Percentiles rank a stretch among this genome's conserved stretches.
Evolutionary conservation across 2,797 vertebrate species (phyloP).

Genomic region (Clarias pachynema): DNA sequence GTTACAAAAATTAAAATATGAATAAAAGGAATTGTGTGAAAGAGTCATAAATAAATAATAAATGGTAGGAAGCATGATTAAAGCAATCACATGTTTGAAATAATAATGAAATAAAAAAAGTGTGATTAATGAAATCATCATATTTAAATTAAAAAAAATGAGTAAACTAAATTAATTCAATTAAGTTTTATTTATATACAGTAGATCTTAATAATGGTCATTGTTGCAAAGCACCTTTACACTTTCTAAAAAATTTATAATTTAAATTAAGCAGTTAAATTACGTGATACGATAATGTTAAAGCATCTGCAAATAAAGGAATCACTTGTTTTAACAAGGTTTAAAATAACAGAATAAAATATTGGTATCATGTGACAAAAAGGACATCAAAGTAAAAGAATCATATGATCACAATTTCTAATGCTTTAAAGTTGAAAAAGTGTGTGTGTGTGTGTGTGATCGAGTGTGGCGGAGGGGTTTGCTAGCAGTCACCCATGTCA

Average conservation of each 20-base stretch:
- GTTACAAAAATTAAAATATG: neutral
- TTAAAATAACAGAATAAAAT: neutral
- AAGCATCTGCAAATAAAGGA: neutral
- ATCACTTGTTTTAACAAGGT: neutral
- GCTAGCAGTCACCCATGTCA: neutral
- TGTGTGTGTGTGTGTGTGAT: neutral
- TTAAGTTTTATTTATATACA: too few species aligned
- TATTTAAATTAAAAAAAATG: neutral
- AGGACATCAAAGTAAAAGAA: neutral
- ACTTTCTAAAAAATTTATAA: too few species aligned
- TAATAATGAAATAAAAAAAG: neutral
- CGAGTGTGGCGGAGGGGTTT: neutral
- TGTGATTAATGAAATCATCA: neutral
- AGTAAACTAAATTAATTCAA: neutral
- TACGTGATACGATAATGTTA: neutral
- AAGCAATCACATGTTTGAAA: neutral
- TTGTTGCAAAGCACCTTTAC: too few species aligned
- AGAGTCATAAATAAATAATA: neutral
- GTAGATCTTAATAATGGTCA: too few species aligned
- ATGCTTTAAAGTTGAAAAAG: neutral
- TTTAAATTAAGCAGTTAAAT: neutral
- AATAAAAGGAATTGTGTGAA: neutral
- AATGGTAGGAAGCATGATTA: neutral
- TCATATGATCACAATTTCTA: neutral
- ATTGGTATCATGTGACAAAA: neutral